phyloP scores from a whole-genome alignment of 2,113 vertebrate species.

The Ictidomys tridecemlineatus region DNA sequence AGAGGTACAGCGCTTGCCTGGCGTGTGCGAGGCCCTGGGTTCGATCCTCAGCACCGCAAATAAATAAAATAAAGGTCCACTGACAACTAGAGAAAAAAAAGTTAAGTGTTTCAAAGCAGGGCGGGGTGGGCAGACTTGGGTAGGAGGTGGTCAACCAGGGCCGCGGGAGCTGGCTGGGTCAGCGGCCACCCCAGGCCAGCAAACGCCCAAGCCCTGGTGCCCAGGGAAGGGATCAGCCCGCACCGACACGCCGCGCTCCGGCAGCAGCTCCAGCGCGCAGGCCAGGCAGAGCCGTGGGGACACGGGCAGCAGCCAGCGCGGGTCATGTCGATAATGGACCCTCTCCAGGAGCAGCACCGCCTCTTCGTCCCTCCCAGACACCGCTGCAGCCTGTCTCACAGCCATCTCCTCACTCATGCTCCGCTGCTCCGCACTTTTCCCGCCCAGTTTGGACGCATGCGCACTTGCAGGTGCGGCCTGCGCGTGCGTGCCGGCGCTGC shows the following conservation, averaged over 20 bases:
- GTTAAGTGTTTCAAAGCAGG: background rate
- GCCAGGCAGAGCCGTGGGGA: slow-evolving; percentile 89
- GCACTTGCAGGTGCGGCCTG: background rate
- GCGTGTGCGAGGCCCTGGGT: too few species aligned
- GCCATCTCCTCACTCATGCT: accelerated
- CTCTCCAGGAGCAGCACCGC: slow-evolving; percentile 82
- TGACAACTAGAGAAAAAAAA: too few species aligned
- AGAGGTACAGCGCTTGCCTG: too few species aligned
- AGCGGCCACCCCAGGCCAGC: background rate
- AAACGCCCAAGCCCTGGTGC: accelerated
- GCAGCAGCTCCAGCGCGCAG: slow-evolving; percentile 91
- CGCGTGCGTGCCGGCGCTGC: background rate
- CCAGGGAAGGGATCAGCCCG: background rate
- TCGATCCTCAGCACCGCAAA: too few species aligned
- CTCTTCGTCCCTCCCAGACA: background rate
- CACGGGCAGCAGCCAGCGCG: slow-evolving; percentile 86
- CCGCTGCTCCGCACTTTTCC: background rate
- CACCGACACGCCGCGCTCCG: slow-evolving; percentile 89
- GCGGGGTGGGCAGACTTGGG: background rate
- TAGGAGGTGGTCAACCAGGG: too few species aligned
- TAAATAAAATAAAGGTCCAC: too few species aligned
- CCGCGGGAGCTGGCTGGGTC: too few species aligned
- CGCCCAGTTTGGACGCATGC: slow-evolving; percentile 68
- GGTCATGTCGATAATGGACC: slow-evolving; percentile 88
- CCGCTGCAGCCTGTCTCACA: background rate